Conservation (phyloP, 2,113 vertebrate species). For the Agapornis roseicollis region DNA sequence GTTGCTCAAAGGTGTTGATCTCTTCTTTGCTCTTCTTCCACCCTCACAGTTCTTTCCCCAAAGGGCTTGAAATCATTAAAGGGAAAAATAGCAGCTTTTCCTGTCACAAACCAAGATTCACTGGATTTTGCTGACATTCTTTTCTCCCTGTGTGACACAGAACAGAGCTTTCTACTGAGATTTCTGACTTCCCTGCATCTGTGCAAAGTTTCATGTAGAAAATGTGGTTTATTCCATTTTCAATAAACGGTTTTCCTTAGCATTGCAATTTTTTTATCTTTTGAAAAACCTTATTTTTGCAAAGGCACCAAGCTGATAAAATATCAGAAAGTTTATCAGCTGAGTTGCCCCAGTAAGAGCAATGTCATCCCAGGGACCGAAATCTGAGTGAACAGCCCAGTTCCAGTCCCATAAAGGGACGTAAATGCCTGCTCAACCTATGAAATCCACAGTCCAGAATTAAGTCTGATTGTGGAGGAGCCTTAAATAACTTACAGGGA, state of each 20-base stretch:
- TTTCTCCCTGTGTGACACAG: not conserved
- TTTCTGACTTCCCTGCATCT: not conserved
- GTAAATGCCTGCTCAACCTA: not conserved
- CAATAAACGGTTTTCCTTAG: not conserved
- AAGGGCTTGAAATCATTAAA: not conserved
- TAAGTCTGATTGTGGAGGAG: not conserved
- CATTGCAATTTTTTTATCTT: not conserved
- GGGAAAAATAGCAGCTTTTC: not conserved
- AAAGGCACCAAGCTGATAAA: not conserved
- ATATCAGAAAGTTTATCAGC: not conserved
- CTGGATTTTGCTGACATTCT: not conserved
- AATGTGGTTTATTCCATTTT: not conserved
- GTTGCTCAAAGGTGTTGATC: not conserved
- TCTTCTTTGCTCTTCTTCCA: not conserved
- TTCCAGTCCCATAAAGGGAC: not conserved
- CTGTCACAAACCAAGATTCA: not conserved
- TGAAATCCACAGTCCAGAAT: not conserved
- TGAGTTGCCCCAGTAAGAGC: not conserved
- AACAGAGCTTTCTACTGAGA: not conserved
- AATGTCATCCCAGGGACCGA: not conserved
- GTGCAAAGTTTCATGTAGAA: not conserved
- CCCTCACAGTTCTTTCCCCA: not conserved
- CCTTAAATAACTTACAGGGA: not conserved
- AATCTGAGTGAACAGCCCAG: not conserved
- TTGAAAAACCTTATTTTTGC: not conserved